These are phyloP conservation scores for Chorisops tibialis DNA, from an alignment of 2,888 invertebrate genomes.

Conservation along the genomic window DNA sequence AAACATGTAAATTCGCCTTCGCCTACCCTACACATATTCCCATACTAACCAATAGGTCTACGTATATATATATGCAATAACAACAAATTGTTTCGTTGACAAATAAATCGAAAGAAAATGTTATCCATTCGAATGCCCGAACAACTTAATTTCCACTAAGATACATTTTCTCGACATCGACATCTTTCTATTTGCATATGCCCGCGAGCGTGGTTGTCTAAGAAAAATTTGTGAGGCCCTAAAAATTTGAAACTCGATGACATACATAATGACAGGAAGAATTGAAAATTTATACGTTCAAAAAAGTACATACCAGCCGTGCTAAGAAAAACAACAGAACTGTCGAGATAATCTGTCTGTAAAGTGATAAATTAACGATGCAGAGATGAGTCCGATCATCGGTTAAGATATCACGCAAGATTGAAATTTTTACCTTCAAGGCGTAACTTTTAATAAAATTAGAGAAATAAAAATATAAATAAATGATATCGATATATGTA, in stretches of 20 bases:
- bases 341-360: neutral
- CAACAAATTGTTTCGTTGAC: neutral
- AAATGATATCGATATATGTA: too few relatives aligned
- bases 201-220: neutral
- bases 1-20: too few relatives aligned
- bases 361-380: slow-evolving; percentile 1
- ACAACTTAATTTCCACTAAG: neutral
- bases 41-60: too few relatives aligned
- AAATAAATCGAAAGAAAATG: neutral
- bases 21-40: too few relatives aligned
- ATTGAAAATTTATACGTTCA: neutral
- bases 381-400: too few relatives aligned
- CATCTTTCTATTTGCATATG: neutral
- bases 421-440: too few relatives aligned
- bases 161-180: too few relatives aligned
- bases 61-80: too few relatives aligned
- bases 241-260: neutral
- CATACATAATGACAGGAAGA: slow-evolving; percentile 8
- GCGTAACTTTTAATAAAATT: too few relatives aligned
- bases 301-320: neutral
- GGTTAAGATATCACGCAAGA: too few relatives aligned
- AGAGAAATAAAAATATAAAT: too few relatives aligned
- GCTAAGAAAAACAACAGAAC: neutral
- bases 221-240: neutral
- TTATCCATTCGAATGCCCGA: neutral